A percentile compares a stretch with the other conserved stretches of the same genome.
These are phyloP conservation scores for Chironomus riparius DNA, from an alignment of 2,888 invertebrate species.

Conservation along the genomic window DNA sequence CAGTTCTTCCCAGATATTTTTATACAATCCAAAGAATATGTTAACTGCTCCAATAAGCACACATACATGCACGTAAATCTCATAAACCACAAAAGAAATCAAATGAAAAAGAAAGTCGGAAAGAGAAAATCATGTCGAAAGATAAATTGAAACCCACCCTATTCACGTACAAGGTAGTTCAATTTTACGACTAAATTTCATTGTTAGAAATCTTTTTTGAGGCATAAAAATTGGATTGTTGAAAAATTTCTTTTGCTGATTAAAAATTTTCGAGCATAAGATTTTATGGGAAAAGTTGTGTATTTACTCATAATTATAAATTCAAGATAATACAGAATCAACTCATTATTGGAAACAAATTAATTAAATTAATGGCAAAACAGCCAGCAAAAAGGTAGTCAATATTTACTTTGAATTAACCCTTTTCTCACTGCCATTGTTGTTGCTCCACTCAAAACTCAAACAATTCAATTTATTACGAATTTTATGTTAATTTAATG, in stretches of 20 bases:
- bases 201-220: no score
- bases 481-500: slow-evolving; percentile 24
- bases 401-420: slow-evolving; percentile 27
- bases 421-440: background rate
- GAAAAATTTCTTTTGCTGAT: background rate
- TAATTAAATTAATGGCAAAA: slow-evolving; percentile 19
- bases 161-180: slow-evolving; percentile 13
- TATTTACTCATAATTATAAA: background rate
- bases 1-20: background rate
- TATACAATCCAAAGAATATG: background rate
- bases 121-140: background rate
- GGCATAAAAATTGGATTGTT: background rate
- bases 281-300: background rate
- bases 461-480: slow-evolving; percentile 16
- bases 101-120: no score
- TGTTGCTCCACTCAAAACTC: background rate
- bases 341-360: slow-evolving; percentile 21
- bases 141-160: slow-evolving; percentile 23
- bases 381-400: slow-evolving; percentile 8
- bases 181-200: slow-evolving; percentile 10
- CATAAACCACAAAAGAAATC: background rate
- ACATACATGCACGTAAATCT: background rate
- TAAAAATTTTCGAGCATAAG: no score
- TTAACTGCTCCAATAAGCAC: background rate
- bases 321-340: background rate